These are phyloP conservation scores for Drosophila murphyi DNA, from an alignment of 1,140 invertebrate species.

Conservation along the genomic window DNA sequence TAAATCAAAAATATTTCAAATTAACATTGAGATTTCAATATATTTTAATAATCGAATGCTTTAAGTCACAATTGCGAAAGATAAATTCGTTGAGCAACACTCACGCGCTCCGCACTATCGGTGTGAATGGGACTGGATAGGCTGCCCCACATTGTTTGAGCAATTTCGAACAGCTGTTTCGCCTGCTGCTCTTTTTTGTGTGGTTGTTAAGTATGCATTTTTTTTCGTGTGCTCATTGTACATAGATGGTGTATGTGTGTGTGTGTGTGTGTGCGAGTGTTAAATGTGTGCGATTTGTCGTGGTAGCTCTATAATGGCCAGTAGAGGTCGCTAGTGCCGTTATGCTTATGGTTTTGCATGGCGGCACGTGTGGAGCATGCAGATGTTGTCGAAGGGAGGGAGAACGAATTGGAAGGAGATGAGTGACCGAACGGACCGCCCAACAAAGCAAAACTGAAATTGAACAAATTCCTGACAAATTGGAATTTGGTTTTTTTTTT, in stretches of 20 bases:
- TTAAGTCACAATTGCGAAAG: neutral
- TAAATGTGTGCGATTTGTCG: conserved; percentile 81
- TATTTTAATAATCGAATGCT: too few relatives aligned
- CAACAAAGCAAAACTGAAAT: conserved; percentile 77
- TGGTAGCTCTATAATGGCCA: conserved; percentile 77
- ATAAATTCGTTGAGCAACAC: neutral
- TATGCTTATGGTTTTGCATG: conserved; percentile 80
- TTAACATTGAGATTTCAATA: too few relatives aligned
- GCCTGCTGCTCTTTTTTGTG: conserved; percentile 62
- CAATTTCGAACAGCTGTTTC: conserved; percentile 72
- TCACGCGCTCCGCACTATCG: conserved; percentile 44
- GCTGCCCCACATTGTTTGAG: conserved; percentile 63
- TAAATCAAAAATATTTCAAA: too few relatives aligned
- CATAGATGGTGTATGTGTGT: conserved; percentile 27
- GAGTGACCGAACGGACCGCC: conserved; percentile 31
- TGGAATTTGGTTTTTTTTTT: conserved; percentile 79
- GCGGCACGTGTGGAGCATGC: conserved; percentile 75
- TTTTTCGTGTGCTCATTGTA: conserved; percentile 42
- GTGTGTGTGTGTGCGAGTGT: conserved; percentile 60
- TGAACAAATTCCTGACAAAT: conserved; percentile 84
- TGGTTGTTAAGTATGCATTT: conserved; percentile 78
- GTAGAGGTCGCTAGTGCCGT: conserved; percentile 52
- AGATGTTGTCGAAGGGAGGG: conserved; percentile 41
- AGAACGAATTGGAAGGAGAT: neutral
- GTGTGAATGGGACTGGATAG: conserved; percentile 39